phyloP scores from a whole-genome alignment of 2,797 vertebrate genomes.

The Sebastes dallii region DNA sequence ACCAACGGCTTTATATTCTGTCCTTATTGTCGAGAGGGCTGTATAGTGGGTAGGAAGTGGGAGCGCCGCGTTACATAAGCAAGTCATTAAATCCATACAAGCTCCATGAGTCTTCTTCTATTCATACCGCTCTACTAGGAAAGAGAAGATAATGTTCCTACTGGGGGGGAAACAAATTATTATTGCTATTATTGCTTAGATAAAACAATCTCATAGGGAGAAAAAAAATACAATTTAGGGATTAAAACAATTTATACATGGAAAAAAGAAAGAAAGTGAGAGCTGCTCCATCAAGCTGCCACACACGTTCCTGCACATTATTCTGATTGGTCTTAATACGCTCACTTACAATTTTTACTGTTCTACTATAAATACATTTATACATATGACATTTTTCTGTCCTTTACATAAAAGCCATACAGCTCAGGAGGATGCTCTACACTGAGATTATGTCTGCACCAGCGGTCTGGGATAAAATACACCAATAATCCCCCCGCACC shows the following conservation, averaged over 20 bases:
- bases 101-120: background rate
- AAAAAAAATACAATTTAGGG: background rate
- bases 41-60: background rate
- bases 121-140: background rate
- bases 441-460: conserved; percentile 35
- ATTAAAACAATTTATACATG: background rate
- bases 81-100: conserved; percentile 13
- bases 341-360: background rate
- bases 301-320: background rate
- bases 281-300: background rate
- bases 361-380: conserved; percentile 1
- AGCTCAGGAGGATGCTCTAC: conserved; percentile 3
- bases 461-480: conserved; percentile 31
- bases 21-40: background rate
- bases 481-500: conserved; percentile 41
- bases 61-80: conserved; percentile 19
- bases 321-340: conserved; percentile 1
- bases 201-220: background rate
- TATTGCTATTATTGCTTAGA: background rate
- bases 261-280: background rate
- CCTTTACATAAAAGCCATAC: conserved; percentile 35
- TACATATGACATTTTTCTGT: conserved; percentile 8
- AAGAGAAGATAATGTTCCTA: background rate
- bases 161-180: background rate
- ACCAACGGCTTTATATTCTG: background rate